Conservation (phyloP, 1,140 invertebrate genomes). For the Glossosoma conforme region DNA sequence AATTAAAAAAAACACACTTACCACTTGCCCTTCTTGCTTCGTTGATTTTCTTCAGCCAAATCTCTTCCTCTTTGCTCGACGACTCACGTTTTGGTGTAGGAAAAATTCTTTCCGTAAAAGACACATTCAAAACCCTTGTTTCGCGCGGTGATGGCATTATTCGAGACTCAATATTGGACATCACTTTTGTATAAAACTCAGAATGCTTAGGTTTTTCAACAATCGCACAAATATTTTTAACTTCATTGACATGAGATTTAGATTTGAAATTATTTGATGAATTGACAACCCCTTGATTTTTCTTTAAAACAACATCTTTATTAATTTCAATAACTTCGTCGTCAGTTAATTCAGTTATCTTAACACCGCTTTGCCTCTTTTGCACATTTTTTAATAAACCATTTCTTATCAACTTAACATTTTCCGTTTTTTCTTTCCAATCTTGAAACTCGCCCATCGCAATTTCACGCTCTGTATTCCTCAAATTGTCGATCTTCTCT, state of each 20-base stretch:
- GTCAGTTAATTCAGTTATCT: conserved; percentile 12
- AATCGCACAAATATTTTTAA: conserved; percentile 6
- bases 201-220: conserved; percentile 35
- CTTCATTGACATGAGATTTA: conserved; percentile 9
- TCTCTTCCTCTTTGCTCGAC: conserved; percentile 63
- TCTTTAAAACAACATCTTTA: conserved; percentile 9
- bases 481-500: conserved; percentile 53
- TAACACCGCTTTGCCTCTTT: conserved; percentile 6
- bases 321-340: conserved; percentile 4
- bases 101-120: conserved; percentile 72
- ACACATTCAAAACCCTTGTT: conserved; percentile 57
- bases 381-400: neutral
- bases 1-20: conserved; percentile 12
- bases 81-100: conserved; percentile 81
- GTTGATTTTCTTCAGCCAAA: conserved; percentile 77
- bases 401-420: neutral
- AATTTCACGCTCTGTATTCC: conserved; percentile 52
- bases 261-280: conserved; percentile 21
- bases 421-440: conserved; percentile 49
- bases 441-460: conserved; percentile 62
- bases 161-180: conserved; percentile 37
- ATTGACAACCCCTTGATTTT: conserved; percentile 32
- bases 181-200: conserved; percentile 41
- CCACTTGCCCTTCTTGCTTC: conserved; percentile 66
- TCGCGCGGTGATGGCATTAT: conserved; percentile 55